These are phyloP conservation scores for Armadillidium nasatum DNA, from an alignment of 1,140 invertebrate species.

Conservation along the genomic window DNA sequence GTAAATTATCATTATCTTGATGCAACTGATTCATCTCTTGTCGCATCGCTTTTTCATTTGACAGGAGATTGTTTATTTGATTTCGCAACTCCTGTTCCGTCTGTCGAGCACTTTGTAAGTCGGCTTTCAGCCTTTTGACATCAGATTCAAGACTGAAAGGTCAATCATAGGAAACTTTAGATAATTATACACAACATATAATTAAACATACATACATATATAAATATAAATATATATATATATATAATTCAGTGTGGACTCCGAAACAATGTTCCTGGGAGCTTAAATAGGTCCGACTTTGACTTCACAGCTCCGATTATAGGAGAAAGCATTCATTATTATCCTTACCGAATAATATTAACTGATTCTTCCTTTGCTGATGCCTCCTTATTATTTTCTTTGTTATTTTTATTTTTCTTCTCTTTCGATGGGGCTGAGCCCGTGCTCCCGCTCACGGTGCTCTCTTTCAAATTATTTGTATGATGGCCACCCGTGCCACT, in stretches of 20 bases:
- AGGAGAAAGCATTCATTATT: too few relatives aligned
- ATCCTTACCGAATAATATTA: constrained; percentile 37
- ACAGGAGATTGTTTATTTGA: constrained; percentile 63
- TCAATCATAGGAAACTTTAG: not conserved
- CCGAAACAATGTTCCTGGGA: too few relatives aligned
- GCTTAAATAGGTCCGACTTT: too few relatives aligned
- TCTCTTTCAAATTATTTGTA: constrained; percentile 34
- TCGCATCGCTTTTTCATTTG: constrained; percentile 67
- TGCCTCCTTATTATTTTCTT: constrained; percentile 36
- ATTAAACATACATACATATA: too few relatives aligned
- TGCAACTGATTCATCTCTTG: constrained; percentile 70
- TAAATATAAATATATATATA: too few relatives aligned
- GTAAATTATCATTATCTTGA: constrained; percentile 74
- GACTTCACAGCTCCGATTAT: too few relatives aligned
- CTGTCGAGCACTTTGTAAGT: constrained; percentile 69
- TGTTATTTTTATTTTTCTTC: constrained; percentile 43
- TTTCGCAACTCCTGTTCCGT: constrained; percentile 75
- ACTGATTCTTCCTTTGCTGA: constrained; percentile 40
- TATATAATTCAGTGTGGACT: too few relatives aligned
- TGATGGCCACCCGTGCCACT: constrained; percentile 26
- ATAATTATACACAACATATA: too few relatives aligned
- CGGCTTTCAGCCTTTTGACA: constrained; percentile 71
- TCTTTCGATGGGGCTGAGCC: constrained; percentile 25
- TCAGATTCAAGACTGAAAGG: constrained; percentile 61
- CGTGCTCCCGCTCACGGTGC: not conserved